Conservation (phyloP, 2,888 invertebrate genomes). For the Leucophenga montana region DNA sequence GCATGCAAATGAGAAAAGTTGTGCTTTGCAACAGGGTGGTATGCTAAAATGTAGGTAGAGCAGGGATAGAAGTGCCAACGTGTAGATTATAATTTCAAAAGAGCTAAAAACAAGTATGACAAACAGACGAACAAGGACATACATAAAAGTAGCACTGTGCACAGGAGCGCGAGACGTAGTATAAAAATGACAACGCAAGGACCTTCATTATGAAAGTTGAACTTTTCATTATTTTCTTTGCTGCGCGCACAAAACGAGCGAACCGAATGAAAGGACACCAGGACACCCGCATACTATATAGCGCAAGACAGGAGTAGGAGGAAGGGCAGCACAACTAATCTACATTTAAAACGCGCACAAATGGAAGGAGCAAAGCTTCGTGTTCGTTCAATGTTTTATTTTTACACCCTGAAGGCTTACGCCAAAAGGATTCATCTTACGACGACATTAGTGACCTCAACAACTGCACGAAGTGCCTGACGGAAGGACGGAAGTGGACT, state of each 20-base stretch:
- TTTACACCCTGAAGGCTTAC: conserved; percentile 66
- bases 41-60: too few relatives aligned
- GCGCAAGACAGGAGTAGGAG: too few relatives aligned
- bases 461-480: conserved; percentile 49
- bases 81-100: conserved; percentile 70
- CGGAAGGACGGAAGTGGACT: conserved; percentile 22
- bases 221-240: conserved; percentile 67
- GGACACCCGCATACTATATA: conserved; percentile 34
- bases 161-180: conserved; percentile 13
- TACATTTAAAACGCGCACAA: conserved; percentile 54
- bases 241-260: conserved; percentile 14
- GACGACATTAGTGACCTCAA: conserved; percentile 69
- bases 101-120: conserved; percentile 41
- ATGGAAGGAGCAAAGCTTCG: not conserved
- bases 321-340: conserved; percentile 52
- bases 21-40: conserved; percentile 14
- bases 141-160: conserved; percentile 2
- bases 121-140: conserved; percentile 35
- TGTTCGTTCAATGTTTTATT: conserved; percentile 58
- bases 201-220: conserved; percentile 68
- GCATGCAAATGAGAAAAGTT: conserved; percentile 47
- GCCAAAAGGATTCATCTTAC: conserved; percentile 69
- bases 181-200: conserved; percentile 38
- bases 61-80: conserved; percentile 45
- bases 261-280: not conserved